Base-by-base conservation (phyloP, 2,113 vertebrate species). In the Lepisosteus osseus region DNA sequence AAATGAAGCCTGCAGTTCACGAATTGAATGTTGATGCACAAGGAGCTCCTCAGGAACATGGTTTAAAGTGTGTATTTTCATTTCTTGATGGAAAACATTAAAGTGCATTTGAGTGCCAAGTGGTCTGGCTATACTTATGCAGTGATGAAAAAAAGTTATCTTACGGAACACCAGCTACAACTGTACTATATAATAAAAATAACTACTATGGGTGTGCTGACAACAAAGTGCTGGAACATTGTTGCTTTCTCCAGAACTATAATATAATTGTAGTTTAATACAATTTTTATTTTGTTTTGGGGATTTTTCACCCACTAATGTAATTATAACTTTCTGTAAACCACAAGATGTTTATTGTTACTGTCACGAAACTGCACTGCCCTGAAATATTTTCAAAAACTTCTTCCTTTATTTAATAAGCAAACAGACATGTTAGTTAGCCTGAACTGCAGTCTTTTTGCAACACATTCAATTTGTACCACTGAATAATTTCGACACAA, bases 201-300 rank as follows among this genome's bases (percentile, higher is more conserved):
- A 51, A 61, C 43, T 29, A 29, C 29, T 72, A 64, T 71, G 15
- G 3, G 15, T 7, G 12, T 67, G 73, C 74, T 78, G 80, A 80
- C 79, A 64, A 65, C 54, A 78, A 45, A 73, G 70, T 66, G 41
- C 68, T 54, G 65, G 40, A 7, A 80, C 14, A 85, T 83, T 83
- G 84, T 87, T 79, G 76, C 68, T 56, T 54, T 47, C 43, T 74
- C 81, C 77, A 78, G 77, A 85, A 82, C 80, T 82, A 17, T 54
- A 79, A 54, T 54, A 45, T 15, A 61, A 65, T 15, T 70, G 74
- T 59, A 56, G 13, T 67, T 61, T 51, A 29, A 65, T 62, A 61
- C 45, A 72, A 41, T 65, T 4, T 17, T 0, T n/a, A 76, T 57
- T 72, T 75, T 65, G 75, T 57, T 75, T 78, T 81, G 4, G 4